Conservation (phyloP, 2,797 vertebrate genomes). For the Sebastes dallii region DNA sequence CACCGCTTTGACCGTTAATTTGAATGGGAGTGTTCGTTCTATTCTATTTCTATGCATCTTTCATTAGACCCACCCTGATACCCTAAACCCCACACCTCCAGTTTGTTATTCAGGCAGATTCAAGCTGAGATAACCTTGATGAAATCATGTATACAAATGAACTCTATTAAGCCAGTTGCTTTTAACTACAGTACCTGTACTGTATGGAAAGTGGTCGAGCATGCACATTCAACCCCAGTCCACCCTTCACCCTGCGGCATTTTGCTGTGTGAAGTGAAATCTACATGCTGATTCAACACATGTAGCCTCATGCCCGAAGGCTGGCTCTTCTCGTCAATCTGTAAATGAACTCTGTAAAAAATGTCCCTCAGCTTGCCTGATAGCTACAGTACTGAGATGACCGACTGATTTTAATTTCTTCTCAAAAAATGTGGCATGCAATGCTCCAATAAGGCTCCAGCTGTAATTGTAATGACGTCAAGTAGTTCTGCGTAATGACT, state of each 20-base stretch:
- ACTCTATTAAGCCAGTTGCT: no score
- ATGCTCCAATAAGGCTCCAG: not conserved
- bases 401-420: not conserved
- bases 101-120: not conserved
- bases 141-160: not conserved
- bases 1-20: no score
- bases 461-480: not conserved
- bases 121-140: not conserved
- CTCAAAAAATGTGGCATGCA: not conserved
- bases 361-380: not conserved
- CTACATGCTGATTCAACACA: conserved; percentile 11
- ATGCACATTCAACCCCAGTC: not conserved
- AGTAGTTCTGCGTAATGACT: not conserved
- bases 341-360: not conserved
- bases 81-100: no score
- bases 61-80: no score
- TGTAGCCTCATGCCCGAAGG: not conserved
- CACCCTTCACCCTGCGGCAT: not conserved
- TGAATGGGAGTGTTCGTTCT: accelerated
- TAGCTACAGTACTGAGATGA: no score
- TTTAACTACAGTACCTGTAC: not conserved
- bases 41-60: no score
- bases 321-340: not conserved
- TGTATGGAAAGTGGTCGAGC: no score
- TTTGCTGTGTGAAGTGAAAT: not conserved